Evolutionary conservation across 2,888 invertebrate species (phyloP), one percentile per base, ranked within the genome.

Genomic region (Timema podura): DNA sequence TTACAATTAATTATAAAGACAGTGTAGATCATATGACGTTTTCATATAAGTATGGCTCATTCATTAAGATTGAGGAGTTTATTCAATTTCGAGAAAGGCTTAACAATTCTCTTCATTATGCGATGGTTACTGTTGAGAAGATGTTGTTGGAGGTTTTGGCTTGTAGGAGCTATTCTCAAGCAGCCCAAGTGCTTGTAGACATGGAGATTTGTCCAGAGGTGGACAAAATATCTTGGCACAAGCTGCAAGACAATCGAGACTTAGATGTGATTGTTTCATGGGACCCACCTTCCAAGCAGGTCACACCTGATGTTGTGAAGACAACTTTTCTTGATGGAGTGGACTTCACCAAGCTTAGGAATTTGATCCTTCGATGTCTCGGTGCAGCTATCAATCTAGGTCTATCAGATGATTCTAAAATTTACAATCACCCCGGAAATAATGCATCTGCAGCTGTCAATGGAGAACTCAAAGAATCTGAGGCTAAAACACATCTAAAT

Each of bases 31-130:
- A 95, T 80, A 85, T 97, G 68, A 93, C 95, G 46, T 90, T 93
- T 78, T 93, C 94, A 9, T 97, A 96, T 83, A 96, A 96, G 79
- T 96, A 91, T 82, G 96, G 97, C 11, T 95, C 96, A 64, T 96
- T 96, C 83, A 89, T 91, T 75, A 96, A 96, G 85, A 87, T 97
- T 75, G 89, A 91, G 75, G 96, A 97, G 81, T 92, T 98, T 79
- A 89, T 93, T 77, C 89, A 91, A 78, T 93, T 96, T 80, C 87
- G 91, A 76, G 89, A 90, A 76, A 86, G 92, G 66, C 83, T 97
- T 72, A 89, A 90, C 76, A 89, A 91, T 76, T 96, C 96, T 74
- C 83, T 92, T 70, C 92, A 96, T 82, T 90, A 89, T 79, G 88
- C 86, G 72, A 85, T 83, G 74, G 85, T 85, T 73, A 87, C 85